Base-by-base conservation (phyloP, 2,113 vertebrate genomes). In the Poeciliopsis turrubarensis region DNA sequence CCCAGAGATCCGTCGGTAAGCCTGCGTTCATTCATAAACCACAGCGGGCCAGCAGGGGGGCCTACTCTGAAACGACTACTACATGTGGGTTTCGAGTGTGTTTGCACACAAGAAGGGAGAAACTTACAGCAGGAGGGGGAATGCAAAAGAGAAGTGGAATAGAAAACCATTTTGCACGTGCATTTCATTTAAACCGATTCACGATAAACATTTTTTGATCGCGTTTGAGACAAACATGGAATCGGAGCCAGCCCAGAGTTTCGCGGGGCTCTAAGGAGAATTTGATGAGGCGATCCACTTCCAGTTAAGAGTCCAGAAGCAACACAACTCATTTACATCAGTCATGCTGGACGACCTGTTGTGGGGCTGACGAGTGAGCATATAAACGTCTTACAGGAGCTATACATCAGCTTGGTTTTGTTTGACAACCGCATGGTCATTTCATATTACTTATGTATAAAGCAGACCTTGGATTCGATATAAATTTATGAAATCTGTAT, bases 21-120 rank as follows among this genome's bases (percentile, higher is more conserved):
- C 29, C 68, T 27, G 72, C 0, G 47, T 77, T 84, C 89, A 85
- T 89, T 89, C 85, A 85, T 70, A 87, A 88, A 89, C 73, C 73
- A 54, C 62, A 65, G 63, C 0, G 5, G 71, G 41, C 4, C 70
- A 78, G 61, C 25, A 44, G 81, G 60, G 9, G 9, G 60, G 44
- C 4, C 13, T 15, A 44, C 39, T 74, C 81, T 78, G 25, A 77
- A 75, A n/a, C 15, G 2, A 31, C 7, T 8, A 17, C 37, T n/a
- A 57, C 7, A n/a, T 37, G 27, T 41, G 65, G 51, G 51, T 25
- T 57, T 37, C n/a, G 44, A 19, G 44, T 6, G 44, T 47, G 44
- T 17, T 2, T n/a, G 19, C 9, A 70, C 17, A 64, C 1, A 34
- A 29, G 37, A n/a, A 31, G 7, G 22, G 66, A 80, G 12, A 41